Base-by-base conservation (phyloP, 2,113 vertebrate genomes). In the Leucoraja erinaceus region DNA sequence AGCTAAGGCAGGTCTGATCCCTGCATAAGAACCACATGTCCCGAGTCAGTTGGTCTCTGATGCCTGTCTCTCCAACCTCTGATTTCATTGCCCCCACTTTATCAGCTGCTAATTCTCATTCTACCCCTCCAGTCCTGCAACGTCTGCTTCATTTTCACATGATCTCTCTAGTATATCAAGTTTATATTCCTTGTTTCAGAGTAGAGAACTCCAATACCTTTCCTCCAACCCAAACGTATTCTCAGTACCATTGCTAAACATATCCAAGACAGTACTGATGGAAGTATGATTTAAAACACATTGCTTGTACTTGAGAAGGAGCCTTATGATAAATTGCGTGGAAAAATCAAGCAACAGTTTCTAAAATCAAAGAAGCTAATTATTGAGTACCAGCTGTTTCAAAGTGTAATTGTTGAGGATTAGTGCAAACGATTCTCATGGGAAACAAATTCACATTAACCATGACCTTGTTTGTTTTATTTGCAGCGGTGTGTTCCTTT, bases 401-500 rank as follows among this genome's bases (percentile, higher is more conserved):
- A 0, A 16, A n/a, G 7, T 70, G 54, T 90, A 25, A 12, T 14
- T 78, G 14, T 33, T 0, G 28, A 72, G 11, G 38, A 16, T 7
- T 8, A 66, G 3, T 38, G 0, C 0, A 1, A 14, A 12, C 5
- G 54, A 59, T 95, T 66, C 94, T 3, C 0, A 1, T 11, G 0
- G 47, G 20, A 28, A 9, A 92, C 1, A n/a, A 5, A 1, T 59
- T 33, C 33, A 92, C 5, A 25, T 76, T 92, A 75, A 92, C 70
- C 54, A 74, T 92, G 47, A 59, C 72, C 18, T 61, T 93, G 0
- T 93, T 18, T 86, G 77, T 93, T 94, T 76, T 31, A 1, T 0
- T 68, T 38, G 4, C 93, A 96, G 96, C 96, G 0, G 95, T 97
- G 22, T 97, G 97, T 93, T 95, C 96, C 94, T 97, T 96, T 0